Percentiles rank a stretch among this genome's conserved stretches.
Conservation (phyloP, 2,888 invertebrate species). For the Melieria picta region DNA sequence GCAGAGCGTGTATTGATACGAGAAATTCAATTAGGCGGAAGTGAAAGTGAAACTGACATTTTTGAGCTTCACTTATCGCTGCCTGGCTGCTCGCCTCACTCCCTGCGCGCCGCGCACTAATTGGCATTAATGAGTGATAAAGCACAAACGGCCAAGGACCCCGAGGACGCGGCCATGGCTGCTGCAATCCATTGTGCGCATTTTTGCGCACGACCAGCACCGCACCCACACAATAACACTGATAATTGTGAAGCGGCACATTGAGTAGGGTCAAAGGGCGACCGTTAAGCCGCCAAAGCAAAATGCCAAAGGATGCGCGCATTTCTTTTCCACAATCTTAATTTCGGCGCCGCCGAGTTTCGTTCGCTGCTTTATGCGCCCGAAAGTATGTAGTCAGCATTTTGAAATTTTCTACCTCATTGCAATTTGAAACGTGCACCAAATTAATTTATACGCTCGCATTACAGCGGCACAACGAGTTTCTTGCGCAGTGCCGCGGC, state of each 20-base stretch:
- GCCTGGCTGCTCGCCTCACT: too few relatives aligned
- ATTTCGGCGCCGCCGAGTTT: not conserved
- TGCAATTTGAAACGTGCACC: conserved; percentile 53
- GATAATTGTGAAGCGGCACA: too few relatives aligned
- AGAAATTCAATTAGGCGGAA: conserved; percentile 51
- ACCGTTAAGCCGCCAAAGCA: too few relatives aligned
- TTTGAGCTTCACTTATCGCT: conserved; percentile 21
- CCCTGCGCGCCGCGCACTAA: conserved; percentile 17
- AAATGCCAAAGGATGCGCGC: too few relatives aligned
- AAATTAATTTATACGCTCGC: conserved; percentile 57
- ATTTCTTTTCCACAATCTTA: too few relatives aligned
- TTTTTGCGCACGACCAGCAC: too few relatives aligned
- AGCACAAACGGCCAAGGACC: too few relatives aligned
- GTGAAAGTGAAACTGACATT: conserved; percentile 47
- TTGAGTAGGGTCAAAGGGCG: too few relatives aligned
- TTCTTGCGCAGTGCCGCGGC: not conserved
- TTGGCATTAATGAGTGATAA: conserved; percentile 47
- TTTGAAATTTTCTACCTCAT: conserved; percentile 56
- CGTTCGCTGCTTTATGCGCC: conserved; percentile 18
- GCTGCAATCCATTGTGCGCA: too few relatives aligned
- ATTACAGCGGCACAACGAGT: not conserved
- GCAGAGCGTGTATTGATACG: conserved; percentile 22
- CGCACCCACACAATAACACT: too few relatives aligned
- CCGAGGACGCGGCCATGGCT: too few relatives aligned
- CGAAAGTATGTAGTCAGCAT: conserved; percentile 14